Base-by-base conservation (phyloP, 2,113 vertebrate genomes). In the Marmota monax region DNA sequence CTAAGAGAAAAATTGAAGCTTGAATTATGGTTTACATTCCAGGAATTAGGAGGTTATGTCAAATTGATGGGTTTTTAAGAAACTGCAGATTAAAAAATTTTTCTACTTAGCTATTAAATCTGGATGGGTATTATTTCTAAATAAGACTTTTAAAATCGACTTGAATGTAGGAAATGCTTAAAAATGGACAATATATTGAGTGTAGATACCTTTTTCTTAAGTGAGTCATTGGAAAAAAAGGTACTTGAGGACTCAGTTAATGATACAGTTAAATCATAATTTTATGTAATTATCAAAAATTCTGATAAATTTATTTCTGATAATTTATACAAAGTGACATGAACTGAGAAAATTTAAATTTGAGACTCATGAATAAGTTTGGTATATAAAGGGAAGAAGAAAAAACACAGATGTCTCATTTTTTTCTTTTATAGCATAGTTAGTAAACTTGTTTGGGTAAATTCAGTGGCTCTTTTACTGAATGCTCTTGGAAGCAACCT, bases 41-140 rank as follows among this genome's bases (percentile, higher is more conserved):
- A 95, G 92, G 88, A 94, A 96, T 97, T 96, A 82, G 51, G 53
- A 94, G 61, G 84, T 92, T 85, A 78, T 84, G 82, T 89, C 58
- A 76, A 85, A 25, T 80, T 88, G 84, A 94, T 95, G 92, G 61
- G 67, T 78, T 97, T 97, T 97, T 96, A 96, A 95, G 91, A 95
- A 61, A 84, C 27, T 90, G 17, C 69, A 84, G 61, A 88, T 95
- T 89, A 88, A 97, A 96, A 94, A 93, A 61, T 74, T 90, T 48
- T 93, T 96, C 70, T 92, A 34, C 74, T 95, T 97, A 88, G 48
- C 63, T 83, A 63, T 84, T 96, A 88, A 58, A 82, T 90, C 56
- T 84, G 77, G 18, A 79, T 61, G 88, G 86, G 14, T 85, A 65
- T 73, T 92, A 77, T 97, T 96, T 96, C 70, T 95, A 96, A 96